Base-by-base conservation (phyloP, 2,113 vertebrate genomes). In the Nansenia antarctica region DNA sequence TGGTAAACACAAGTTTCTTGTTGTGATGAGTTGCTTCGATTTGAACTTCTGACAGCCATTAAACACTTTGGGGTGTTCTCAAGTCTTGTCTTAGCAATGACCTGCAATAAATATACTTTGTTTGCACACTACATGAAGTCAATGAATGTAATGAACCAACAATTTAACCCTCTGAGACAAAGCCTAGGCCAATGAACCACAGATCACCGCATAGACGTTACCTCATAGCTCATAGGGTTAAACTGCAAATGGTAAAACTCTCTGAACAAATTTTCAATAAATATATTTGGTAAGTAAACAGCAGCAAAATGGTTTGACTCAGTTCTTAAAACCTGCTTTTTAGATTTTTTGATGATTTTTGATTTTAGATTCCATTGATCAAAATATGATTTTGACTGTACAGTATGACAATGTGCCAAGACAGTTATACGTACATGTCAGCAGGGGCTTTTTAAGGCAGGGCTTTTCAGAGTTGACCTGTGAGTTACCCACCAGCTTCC, bases 241-340 rank as follows among this genome's bases (percentile, higher is more conserved):
- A 90, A 89, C 62, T 86, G 91, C 91, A 92, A 92, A 93, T 90
- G 89, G 91, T 92, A 92, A 89, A 91, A 90, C 89, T 88, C 88
- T 91, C 79, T 92, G 86, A 92, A 92, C 88, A 91, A 85, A 93
- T 92, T 91, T 92, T 92, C 88, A 80, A 90, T 88, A 79, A 88
- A 87, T 84, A 91, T 77, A 86, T 91, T 91, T 90, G 90, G 91
- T 81, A 89, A 77, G 83, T 91, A 91, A 90, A 79, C 95, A 95
- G 94, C 94, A 95, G 95, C 96, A 97, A 93, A 97, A 95, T 93
- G 94, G 93, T 95, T 93, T 77, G 83, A 91, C 62, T 69, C 64
- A 65, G 69, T 76, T 84, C 60, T 74, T 76, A 82, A 79, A 77
- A 72, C 30, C 66, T 72, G 78, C 67, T 80, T 74, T 77, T 80